Base-by-base conservation (phyloP, 2,888 invertebrate genomes). In the Andrena bicolor region DNA sequence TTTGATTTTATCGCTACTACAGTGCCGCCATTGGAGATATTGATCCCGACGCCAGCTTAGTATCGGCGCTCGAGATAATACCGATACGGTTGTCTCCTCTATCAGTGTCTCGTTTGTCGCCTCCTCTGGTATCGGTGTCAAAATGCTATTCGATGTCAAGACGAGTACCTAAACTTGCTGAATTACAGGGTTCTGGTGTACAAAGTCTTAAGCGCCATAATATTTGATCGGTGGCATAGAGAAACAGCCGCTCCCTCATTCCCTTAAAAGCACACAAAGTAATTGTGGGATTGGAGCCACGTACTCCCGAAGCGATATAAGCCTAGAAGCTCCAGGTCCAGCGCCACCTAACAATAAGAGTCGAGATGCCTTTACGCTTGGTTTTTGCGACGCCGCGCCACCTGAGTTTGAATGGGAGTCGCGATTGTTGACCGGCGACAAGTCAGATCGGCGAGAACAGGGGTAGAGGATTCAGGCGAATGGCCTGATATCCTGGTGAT, bases 401-500 rank as follows among this genome's bases (percentile, higher is more conserved):
- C 41, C 23, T 64, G 56, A 58, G 64, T 13, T 23, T 5, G 26
- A 41, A 13, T 2, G 58, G 16, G 23, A 48, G 32, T 56, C 26
- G 5, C 16, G 48, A 80, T 65, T 53, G 80, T 65, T 51, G 51
- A 35, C 20, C 28, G 56, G 7, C 26, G 70, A 78, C 76, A 32
- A 58, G 49, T 69, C 51, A 20, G 65, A 56, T 41, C 41, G 13
- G 41, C 70, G 65, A 23, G 20, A 41, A 23, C 51, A n/a, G 58
- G 51, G 10, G 23, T 49, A 10, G 49, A 58, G 71, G 76, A 78
- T 74, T 74, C 77, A 73, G 73, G 82, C 64, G 90, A 90, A 90
- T 90, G 90, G 41, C 41, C 41, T 41, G 79, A 89, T 89, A 90
- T 88, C 86, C 85, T 64, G 80, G 74, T 76, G 82, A 48, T 32